Evolutionary conservation across 2,888 invertebrate species (phyloP), one percentile per base, ranked within the genome.

Genomic region (Pasiphila rectangulata): DNA sequence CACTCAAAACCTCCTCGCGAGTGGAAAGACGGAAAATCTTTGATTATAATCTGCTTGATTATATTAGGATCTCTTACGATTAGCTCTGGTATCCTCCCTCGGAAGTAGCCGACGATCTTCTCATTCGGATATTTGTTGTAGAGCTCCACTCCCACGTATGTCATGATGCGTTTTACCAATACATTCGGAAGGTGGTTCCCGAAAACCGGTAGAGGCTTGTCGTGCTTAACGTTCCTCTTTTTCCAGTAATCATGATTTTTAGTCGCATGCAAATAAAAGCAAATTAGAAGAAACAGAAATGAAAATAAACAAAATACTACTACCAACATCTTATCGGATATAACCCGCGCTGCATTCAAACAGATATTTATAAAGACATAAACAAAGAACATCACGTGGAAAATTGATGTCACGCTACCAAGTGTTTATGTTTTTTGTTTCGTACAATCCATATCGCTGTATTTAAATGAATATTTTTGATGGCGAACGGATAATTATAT

Each of bases 1-100:
- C 60, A 57, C 0, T 60, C 51, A 24, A 62, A 59, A 1, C 66
- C 9, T 2, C 70, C 71, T n/a, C 75, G 59, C 6, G 55, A 51
- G 19, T 62, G 54, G 45, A 75, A 75, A 24, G 55, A 41, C 0
- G 47, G 30, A 12, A 74, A 76, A 39, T 76, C 72, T 0, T 48
- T 49, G 4, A 49, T 53, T 1, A 75, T 36, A 13, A 76, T 51
- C 3, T 51, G 49, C 19, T 65, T 71, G 2, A 69, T 59, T 1
- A 75, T 54, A 12, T 67, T 66, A 1, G 75, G 70, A 37, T 76
- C 72, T 4, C 65, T 60, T 7, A 75, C 55, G 1, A 70, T 47
- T 1, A 74, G 57, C 34, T 64, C 63, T 0, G 71, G 69, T 0
- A 42, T 57, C 0, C 50, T 59, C 0, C 65, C 64, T 16, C 51